These are phyloP conservation scores for Glareola pratincola DNA, from an alignment of 2,113 vertebrate genomes.

Conservation along the genomic window DNA sequence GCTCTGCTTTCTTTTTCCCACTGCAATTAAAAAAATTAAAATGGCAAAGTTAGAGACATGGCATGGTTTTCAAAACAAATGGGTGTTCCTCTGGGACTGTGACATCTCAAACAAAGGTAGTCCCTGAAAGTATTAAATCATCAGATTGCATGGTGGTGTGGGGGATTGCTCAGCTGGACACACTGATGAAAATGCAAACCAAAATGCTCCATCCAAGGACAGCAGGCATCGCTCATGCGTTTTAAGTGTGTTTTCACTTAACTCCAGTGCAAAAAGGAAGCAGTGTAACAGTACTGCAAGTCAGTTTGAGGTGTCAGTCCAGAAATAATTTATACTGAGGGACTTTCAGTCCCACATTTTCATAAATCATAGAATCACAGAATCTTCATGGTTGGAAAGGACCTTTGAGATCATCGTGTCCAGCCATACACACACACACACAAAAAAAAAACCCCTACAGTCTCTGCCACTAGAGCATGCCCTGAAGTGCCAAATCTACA, in stretches of 20 bases:
- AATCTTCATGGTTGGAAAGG: too few species aligned
- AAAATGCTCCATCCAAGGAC: neutral
- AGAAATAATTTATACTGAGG: neutral
- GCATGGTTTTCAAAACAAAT: neutral
- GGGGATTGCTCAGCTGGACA: neutral
- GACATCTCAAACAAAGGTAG: neutral
- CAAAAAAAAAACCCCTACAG: too few species aligned
- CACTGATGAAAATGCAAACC: neutral
- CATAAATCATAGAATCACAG: too few species aligned
- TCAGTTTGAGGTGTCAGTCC: neutral
- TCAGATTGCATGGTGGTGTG: neutral
- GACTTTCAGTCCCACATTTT: neutral
- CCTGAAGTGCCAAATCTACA: too few species aligned
- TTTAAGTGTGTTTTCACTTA: neutral
- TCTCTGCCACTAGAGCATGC: too few species aligned
- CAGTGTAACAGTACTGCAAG: neutral
- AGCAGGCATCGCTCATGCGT: rapidly evolving
- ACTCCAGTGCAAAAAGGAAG: neutral
- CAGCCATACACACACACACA: too few species aligned
- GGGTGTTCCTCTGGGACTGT: neutral
- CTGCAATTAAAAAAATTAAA: neutral
- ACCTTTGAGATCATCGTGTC: too few species aligned
- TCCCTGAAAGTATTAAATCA: neutral
- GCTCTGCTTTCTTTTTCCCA: neutral
- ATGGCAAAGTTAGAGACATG: neutral